Conservation (phyloP, 2,113 vertebrate species). For the Erpornis zantholeuca region DNA sequence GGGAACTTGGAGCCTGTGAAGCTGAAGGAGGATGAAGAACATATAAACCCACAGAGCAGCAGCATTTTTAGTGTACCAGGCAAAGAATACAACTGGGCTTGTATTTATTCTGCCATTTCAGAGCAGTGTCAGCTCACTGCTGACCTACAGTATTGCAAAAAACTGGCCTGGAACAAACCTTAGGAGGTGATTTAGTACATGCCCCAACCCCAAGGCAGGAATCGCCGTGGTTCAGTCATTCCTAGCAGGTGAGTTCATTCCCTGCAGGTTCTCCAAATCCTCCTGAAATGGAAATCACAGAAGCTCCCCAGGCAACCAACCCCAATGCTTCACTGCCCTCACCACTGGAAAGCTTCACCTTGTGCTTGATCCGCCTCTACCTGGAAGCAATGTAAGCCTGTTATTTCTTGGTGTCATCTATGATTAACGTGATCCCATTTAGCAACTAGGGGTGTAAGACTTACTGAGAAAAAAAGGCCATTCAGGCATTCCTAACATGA, state of each 20-base stretch:
- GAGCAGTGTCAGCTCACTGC: not conserved
- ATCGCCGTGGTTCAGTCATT: not conserved
- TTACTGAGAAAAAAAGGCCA: not conserved
- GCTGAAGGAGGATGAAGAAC: not conserved
- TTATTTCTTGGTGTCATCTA: slow-evolving; percentile 4
- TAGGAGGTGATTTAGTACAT: not conserved
- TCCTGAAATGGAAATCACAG: not conserved
- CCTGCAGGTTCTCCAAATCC: not conserved
- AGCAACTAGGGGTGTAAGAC: not conserved
- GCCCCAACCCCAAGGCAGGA: not conserved
- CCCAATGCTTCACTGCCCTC: not conserved
- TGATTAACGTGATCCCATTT: not conserved
- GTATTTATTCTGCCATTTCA: not conserved
- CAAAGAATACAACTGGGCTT: not conserved
- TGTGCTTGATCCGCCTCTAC: not conserved
- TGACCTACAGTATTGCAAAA: not conserved
- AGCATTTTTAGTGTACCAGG: not conserved
- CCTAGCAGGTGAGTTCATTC: not conserved
- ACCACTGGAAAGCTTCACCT: not conserved
- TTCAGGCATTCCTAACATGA: not conserved
- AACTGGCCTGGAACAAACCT: not conserved
- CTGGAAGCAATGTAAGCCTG: slow-evolving; percentile 11
- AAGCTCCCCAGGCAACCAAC: not conserved
- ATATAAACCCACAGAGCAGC: not conserved
- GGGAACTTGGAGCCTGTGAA: not conserved